Evolutionary conservation across 2,113 vertebrate genomes (phyloP).

Genomic region (Takifugu flavidus): DNA sequence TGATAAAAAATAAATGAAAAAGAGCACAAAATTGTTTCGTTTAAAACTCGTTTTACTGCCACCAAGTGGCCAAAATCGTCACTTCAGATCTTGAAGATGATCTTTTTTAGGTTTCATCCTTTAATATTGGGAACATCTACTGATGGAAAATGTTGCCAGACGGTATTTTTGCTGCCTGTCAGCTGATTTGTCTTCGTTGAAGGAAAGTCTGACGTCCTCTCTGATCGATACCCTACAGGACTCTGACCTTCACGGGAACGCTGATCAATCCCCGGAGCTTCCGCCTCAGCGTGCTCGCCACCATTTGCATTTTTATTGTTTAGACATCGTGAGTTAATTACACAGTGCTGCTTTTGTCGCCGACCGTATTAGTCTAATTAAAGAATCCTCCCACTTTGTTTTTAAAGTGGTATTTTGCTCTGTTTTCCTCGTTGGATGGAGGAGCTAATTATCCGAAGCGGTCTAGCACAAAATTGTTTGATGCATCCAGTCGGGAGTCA

Average conservation of each 20-base stretch:
- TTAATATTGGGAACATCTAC: too few relatives aligned
- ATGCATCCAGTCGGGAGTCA: slow-evolving; percentile 21
- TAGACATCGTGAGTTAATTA: slow-evolving; percentile 55
- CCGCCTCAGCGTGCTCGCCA: slow-evolving; percentile 9
- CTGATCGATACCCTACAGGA: slow-evolving; percentile 27
- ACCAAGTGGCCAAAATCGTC: too few relatives aligned
- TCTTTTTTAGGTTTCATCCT: too few relatives aligned
- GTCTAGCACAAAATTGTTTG: slow-evolving; percentile 49
- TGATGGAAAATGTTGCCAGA: too few relatives aligned
- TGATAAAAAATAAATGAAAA: too few relatives aligned
- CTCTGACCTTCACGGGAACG: slow-evolving; percentile 47
- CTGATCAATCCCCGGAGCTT: slow-evolving; percentile 36
- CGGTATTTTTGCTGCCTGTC: too few relatives aligned
- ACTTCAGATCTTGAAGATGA: too few relatives aligned
- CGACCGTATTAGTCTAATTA: slow-evolving; percentile 33
- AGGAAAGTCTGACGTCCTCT: slow-evolving; percentile 8
- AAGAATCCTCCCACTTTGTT: slow-evolving; percentile 40
- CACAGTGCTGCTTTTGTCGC: slow-evolving; percentile 18
- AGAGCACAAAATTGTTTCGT: too few relatives aligned
- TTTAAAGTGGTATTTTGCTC: slow-evolving; percentile 31
- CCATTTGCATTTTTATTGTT: slow-evolving; percentile 62
- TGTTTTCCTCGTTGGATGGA: slow-evolving; percentile 28
- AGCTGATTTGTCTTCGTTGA: too few relatives aligned
- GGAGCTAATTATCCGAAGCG: slow-evolving; percentile 51
- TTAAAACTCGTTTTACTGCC: too few relatives aligned